Evolutionary conservation across 2,113 vertebrate species (phyloP).

Genomic region (Ammodytes dubius): DNA sequence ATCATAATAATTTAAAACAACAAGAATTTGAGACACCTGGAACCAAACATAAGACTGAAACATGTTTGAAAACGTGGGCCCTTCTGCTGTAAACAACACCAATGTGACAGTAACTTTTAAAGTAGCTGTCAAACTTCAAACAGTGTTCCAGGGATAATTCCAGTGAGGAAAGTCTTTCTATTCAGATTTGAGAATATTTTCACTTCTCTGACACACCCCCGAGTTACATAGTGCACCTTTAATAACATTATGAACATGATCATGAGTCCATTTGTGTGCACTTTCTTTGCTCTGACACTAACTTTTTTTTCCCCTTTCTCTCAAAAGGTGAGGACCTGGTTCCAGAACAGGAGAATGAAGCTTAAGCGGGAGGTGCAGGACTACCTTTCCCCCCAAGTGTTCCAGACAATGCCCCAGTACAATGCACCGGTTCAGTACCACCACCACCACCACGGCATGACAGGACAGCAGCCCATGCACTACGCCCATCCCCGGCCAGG

Average conservation of each 20-base stretch:
- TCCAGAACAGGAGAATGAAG: conserved; percentile 94
- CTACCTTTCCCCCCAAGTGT: conserved; percentile 74
- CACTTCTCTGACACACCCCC: too few relatives aligned
- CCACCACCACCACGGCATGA: conserved; percentile 24
- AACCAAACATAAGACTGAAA: too few relatives aligned
- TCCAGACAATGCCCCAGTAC: conserved; percentile 46
- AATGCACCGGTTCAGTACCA: conserved; percentile 59
- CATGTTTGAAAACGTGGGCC: too few relatives aligned
- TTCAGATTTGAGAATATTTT: too few relatives aligned
- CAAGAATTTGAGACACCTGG: too few relatives aligned
- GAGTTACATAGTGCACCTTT: background rate
- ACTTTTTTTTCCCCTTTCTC: background rate
- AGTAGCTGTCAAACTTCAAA: too few relatives aligned
- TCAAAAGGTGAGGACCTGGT: conserved; percentile 90
- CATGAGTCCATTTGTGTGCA: background rate
- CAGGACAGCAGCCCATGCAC: conserved; percentile 55
- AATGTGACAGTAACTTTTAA: too few relatives aligned
- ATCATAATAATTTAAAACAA: too few relatives aligned
- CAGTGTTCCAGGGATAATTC: too few relatives aligned
- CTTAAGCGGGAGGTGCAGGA: conserved; percentile 89
- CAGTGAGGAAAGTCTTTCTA: too few relatives aligned
- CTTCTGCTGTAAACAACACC: too few relatives aligned
- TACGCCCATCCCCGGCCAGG: conserved; percentile 38
- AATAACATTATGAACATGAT: background rate
- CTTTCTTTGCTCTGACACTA: background rate